phyloP scores from a whole-genome alignment of 2,888 invertebrate genomes.

The Labia minor region DNA sequence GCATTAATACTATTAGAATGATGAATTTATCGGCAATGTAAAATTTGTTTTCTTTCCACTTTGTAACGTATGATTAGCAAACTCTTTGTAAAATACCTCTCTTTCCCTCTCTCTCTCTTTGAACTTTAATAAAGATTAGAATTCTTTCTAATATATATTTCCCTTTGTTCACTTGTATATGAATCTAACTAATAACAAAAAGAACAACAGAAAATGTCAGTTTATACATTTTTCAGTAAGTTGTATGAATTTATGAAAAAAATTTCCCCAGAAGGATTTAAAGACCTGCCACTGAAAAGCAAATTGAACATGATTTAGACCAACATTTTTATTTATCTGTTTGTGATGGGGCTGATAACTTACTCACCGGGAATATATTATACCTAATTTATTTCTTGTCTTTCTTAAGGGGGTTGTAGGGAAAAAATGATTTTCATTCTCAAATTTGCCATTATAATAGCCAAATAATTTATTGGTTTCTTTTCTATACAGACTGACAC shows the following conservation, averaged over 20 bases:
- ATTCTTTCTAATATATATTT: no score
- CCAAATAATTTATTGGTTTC: background rate
- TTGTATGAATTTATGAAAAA: no score
- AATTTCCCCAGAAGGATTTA: background rate
- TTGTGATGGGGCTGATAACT: slow-evolving; percentile 7
- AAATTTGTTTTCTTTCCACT: background rate
- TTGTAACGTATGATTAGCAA: background rate
- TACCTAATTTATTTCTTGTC: background rate
- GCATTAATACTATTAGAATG: background rate
- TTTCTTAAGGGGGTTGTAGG: background rate
- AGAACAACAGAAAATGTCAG: no score
- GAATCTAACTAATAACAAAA: no score
- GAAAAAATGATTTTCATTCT: background rate
- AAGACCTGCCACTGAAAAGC: background rate
- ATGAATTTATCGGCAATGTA: background rate
- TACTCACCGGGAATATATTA: background rate
- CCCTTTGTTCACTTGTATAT: no score
- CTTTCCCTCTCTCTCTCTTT: no score
- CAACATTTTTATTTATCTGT: background rate
- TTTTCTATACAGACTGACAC: background rate
- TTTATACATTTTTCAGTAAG: no score
- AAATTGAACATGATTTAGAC: slow-evolving; percentile 1
- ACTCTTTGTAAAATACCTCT: no score
- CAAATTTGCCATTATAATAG: background rate
- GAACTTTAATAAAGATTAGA: no score